Conservation (phyloP, 2,888 invertebrate species). For the Callyntrura guangdongensis region DNA sequence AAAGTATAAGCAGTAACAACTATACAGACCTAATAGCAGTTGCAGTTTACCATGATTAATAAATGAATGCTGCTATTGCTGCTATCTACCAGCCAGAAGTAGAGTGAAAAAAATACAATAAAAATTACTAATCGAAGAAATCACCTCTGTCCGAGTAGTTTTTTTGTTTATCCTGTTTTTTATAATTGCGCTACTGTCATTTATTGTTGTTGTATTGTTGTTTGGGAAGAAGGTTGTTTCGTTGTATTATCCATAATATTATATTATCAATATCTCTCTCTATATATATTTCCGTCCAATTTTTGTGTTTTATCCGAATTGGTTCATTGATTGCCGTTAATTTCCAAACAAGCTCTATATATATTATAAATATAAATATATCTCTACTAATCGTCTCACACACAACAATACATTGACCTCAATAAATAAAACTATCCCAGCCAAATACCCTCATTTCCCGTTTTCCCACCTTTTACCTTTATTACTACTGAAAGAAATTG, state of each 20-base stretch:
- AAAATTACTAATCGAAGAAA: conserved; percentile 73
- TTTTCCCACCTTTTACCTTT: conserved; percentile 51
- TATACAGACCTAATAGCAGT: conserved; percentile 7
- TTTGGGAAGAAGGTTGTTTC: conserved; percentile 73
- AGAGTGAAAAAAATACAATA: conserved; percentile 67
- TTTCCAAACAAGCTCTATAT: conserved; percentile 62
- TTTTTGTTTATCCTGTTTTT: conserved; percentile 75
- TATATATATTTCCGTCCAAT: conserved; percentile 50
- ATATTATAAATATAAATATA: conserved; percentile 44
- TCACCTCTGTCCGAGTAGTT: conserved; percentile 79
- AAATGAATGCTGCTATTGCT: conserved; percentile 57
- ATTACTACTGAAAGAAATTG: conserved; percentile 11
- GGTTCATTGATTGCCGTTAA: conserved; percentile 67
- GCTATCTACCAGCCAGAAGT: conserved; percentile 76
- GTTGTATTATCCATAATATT: conserved; percentile 25
- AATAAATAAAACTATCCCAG: conserved; percentile 51
- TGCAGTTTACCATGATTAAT: neutral
- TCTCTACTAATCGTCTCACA: conserved; percentile 77
- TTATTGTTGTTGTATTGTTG: conserved; percentile 76
- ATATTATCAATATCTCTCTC: neutral
- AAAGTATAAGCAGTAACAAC: neutral
- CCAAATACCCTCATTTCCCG: conserved; percentile 21
- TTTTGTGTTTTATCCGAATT: conserved; percentile 55
- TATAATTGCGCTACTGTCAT: conserved; percentile 71
- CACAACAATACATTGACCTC: conserved; percentile 73